phyloP scores from a whole-genome alignment of 2,888 invertebrate genomes.

The Brachylomia viminalis region DNA sequence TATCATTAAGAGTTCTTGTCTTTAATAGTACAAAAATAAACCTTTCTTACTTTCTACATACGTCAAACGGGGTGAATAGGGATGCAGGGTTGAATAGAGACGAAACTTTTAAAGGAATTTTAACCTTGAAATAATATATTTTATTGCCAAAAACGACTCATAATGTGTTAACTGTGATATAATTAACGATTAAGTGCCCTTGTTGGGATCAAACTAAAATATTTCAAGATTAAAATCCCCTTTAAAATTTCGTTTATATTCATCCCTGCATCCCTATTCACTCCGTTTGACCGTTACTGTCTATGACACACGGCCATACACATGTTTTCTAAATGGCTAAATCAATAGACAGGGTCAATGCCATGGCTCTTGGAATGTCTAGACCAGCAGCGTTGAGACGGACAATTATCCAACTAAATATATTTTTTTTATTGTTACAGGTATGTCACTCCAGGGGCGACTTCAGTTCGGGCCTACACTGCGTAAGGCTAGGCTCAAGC shows the following conservation, averaged over 20 bases:
- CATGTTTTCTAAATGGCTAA: not conserved
- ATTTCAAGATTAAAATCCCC: too few species aligned
- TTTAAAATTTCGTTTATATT: too few species aligned
- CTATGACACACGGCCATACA: not conserved
- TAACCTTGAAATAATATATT: too few species aligned
- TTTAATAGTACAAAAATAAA: not conserved
- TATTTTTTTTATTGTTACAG: constrained; percentile 43
- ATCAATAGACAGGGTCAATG: not conserved
- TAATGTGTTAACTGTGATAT: too few species aligned
- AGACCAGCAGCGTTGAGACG: not conserved
- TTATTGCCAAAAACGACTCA: too few species aligned
- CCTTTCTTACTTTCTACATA: not conserved
- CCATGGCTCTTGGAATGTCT: not conserved
- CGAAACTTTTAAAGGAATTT: too few species aligned
- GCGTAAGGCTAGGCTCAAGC: not conserved
- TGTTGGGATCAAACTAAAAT: too few species aligned
- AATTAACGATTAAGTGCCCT: too few species aligned
- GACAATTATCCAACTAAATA: not conserved
- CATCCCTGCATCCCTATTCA: too few species aligned
- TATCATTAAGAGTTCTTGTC: not conserved
- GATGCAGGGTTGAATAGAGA: too few species aligned
- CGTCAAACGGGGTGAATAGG: too few species aligned
- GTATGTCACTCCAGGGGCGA: constrained; percentile 22
- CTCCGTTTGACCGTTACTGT: too few species aligned
- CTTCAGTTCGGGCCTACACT: not conserved